phyloP scores from a whole-genome alignment of 2,113 vertebrate species.

The Megatriorchis doriae region DNA sequence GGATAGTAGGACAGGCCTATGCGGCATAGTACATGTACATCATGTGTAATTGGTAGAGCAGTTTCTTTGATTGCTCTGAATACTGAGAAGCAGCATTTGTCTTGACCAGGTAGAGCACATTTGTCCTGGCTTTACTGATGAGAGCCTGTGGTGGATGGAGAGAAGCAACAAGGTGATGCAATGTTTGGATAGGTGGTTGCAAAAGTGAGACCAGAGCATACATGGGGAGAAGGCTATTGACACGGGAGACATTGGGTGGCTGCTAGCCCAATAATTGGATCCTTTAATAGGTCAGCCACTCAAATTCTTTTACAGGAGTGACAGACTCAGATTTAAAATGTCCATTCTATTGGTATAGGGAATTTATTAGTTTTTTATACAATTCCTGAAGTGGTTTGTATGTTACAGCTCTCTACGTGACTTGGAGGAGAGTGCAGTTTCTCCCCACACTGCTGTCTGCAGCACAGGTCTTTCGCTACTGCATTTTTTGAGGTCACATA shows the following conservation, averaged over 20 bases:
- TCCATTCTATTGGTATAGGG: not conserved
- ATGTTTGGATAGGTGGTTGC: not conserved
- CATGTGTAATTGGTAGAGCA: not conserved
- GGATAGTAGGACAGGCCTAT: not conserved
- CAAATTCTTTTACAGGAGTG: not conserved
- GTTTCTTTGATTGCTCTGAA: not conserved
- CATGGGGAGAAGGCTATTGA: rapidly evolving
- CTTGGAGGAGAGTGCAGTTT: not conserved
- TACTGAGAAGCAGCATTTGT: not conserved
- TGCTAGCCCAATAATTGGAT: not conserved
- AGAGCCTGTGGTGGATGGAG: not conserved
- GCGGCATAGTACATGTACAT: rapidly evolving
- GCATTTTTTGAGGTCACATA: not conserved
- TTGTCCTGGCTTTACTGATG: not conserved
- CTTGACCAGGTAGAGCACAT: not conserved
- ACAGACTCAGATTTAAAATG: not conserved
- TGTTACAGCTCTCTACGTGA: not conserved
- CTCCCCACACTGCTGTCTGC: not conserved
- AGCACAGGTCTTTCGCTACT: not conserved
- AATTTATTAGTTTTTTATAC: not conserved
- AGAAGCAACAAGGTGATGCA: not conserved
- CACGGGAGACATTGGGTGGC: rapidly evolving
- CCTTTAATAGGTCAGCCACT: not conserved
- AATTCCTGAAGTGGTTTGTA: not conserved
- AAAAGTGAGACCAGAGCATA: not conserved